Evolutionary conservation across 2,113 vertebrate genomes (phyloP).

Genomic region (Sturnira hondurensis): DNA sequence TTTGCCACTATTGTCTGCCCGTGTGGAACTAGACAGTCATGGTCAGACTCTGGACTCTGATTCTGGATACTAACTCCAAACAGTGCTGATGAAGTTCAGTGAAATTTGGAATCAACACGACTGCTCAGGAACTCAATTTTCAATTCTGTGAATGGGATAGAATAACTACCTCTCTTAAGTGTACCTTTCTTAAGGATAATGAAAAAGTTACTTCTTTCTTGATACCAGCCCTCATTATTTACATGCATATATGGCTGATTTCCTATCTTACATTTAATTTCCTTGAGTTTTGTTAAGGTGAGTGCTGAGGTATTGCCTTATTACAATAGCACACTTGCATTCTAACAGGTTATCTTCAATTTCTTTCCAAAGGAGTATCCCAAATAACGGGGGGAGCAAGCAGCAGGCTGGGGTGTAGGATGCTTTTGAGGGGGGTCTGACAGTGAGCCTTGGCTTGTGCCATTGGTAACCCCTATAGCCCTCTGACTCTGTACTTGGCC

Average conservation of each 20-base stretch:
- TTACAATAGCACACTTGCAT: background rate
- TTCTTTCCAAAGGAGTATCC: background rate
- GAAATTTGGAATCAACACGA: background rate
- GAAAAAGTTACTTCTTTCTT: background rate
- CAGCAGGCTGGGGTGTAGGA: background rate
- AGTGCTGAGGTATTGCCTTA: background rate
- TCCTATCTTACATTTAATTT: background rate
- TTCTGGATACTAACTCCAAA: background rate
- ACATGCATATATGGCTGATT: background rate
- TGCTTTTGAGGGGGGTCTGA: background rate
- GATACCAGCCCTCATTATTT: background rate
- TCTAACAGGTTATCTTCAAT: background rate
- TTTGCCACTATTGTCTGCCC: background rate
- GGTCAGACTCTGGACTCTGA: background rate
- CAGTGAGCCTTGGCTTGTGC: background rate
- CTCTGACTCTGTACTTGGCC: background rate
- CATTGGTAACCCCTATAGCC: accelerated
- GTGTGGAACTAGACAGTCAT: background rate
- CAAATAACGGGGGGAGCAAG: background rate
- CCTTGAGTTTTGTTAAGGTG: background rate
- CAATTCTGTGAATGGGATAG: background rate
- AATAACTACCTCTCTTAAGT: background rate
- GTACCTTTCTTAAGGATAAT: background rate
- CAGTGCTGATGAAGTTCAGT: background rate
- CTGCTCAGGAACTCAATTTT: background rate